Evolutionary conservation across 1,140 invertebrate genomes (phyloP).

Genomic region (Cherax destructor): DNA sequence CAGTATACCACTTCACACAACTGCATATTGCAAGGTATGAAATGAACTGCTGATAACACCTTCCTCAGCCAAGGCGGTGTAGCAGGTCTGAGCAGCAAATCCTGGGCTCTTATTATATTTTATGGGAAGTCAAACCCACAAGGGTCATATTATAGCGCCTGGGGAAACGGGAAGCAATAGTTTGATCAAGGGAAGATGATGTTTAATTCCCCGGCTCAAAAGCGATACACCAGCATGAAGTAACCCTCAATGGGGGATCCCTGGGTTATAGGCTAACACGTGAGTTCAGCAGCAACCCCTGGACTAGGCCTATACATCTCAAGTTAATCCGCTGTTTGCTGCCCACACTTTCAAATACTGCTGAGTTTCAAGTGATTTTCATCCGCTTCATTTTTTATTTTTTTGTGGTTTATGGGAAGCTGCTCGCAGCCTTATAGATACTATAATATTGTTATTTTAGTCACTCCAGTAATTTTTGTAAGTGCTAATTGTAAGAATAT

Average conservation of each 20-base stretch:
- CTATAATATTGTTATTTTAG: slow-evolving; percentile 20
- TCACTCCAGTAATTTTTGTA: slow-evolving; percentile 37
- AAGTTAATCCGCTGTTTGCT: background rate
- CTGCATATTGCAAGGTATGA: background rate
- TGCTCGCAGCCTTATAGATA: slow-evolving; percentile 21
- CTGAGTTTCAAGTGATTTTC: background rate
- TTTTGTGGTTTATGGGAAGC: slow-evolving; percentile 10
- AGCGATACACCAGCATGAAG: no score
- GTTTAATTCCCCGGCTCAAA: no score
- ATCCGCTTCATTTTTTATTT: slow-evolving; percentile 9
- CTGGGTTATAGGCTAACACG: no score
- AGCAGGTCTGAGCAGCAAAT: background rate
- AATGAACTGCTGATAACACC: background rate
- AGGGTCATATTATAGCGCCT: no score
- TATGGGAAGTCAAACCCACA: no score
- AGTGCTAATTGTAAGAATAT: slow-evolving; percentile 1
- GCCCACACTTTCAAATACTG: background rate
- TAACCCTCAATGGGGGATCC: no score
- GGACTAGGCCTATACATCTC: background rate
- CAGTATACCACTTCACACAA: background rate
- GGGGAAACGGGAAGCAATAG: no score
- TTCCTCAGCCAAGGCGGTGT: background rate
- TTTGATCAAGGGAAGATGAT: no score
- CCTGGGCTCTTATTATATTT: background rate
- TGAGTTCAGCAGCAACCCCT: background rate